Evolutionary conservation across 2,888 invertebrate genomes (phyloP).

Genomic region (Leptinotarsa rubiginosa): DNA sequence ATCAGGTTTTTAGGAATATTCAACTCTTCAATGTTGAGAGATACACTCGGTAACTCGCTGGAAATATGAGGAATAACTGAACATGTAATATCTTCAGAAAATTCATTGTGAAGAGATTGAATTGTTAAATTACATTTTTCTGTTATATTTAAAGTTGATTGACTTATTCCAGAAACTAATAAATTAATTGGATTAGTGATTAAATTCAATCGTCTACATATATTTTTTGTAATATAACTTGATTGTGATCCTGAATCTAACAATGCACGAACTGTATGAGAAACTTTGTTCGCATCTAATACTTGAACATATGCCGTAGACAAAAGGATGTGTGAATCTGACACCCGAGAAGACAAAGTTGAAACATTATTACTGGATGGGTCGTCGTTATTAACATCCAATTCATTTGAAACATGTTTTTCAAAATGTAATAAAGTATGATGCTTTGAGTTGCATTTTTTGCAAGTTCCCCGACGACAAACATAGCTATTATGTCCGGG

Average conservation of each 20-base stretch:
- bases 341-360: neutral
- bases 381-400: too few species aligned
- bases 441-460: neutral
- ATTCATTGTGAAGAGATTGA: too few species aligned
- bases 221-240: too few species aligned
- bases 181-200: neutral
- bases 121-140: neutral
- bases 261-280: too few species aligned
- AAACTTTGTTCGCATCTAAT: too few species aligned
- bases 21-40: neutral
- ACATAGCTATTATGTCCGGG: too few species aligned
- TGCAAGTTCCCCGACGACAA: too few species aligned
- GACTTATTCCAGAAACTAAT: conserved; percentile 9
- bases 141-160: neutral
- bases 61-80: conserved; percentile 13
- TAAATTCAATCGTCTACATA: conserved; percentile 1
- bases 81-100: neutral
- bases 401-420: neutral
- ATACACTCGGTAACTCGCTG: neutral
- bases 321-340: too few species aligned
- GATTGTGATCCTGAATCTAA: too few species aligned
- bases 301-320: too few species aligned
- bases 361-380: neutral
- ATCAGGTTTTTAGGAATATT: too few species aligned
- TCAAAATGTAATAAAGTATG: neutral